Percentiles rank a stretch among this genome's conserved stretches.
Evolutionary conservation across 2,797 vertebrate genomes (phyloP).

Genomic region (Parauchenoglanis punctatus): DNA sequence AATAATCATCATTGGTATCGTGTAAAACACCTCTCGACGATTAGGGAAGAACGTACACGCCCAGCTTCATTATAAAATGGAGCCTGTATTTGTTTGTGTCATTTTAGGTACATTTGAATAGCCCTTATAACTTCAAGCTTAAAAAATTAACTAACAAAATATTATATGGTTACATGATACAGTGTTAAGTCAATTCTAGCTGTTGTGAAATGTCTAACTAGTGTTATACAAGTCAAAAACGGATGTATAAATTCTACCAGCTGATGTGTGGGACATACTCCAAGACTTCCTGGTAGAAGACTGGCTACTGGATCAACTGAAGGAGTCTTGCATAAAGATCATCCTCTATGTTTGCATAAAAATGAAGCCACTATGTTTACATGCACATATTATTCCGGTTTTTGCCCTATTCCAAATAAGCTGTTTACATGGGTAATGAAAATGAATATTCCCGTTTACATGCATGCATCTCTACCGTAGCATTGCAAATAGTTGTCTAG

Average conservation of each 20-base stretch:
- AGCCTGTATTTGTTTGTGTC: neutral
- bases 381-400: too few species aligned
- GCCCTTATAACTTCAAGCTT: neutral
- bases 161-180: neutral
- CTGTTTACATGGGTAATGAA: too few species aligned
- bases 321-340: neutral
- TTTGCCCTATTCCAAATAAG: too few species aligned
- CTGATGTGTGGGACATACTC: neutral
- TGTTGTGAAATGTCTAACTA: neutral
- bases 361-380: neutral
- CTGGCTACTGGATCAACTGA: neutral
- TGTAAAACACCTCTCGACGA: neutral
- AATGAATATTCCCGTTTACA: too few species aligned
- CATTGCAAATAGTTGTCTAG: too few species aligned
- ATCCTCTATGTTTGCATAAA: neutral
- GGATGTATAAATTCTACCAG: neutral
- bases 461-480: too few species aligned
- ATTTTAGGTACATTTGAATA: neutral
- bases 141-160: neutral
- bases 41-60: neutral
- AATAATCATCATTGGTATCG: neutral
- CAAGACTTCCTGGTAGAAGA: neutral
- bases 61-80: neutral
- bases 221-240: neutral
- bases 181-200: neutral